Base-by-base conservation (phyloP, 1,140 invertebrate species). In the Bombus impatiens region DNA sequence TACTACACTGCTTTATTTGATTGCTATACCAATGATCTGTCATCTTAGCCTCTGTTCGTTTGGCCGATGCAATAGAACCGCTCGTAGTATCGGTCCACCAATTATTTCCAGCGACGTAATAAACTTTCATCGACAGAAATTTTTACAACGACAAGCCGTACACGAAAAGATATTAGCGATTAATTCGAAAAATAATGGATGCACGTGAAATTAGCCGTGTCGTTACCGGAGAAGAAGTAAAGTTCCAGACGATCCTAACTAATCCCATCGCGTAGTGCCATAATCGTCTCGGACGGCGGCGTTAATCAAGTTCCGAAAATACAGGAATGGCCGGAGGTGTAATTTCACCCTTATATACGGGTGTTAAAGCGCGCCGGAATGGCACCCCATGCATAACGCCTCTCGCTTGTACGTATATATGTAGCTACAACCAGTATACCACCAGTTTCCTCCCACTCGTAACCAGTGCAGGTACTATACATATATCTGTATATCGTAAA, bases 271-370 rank as follows among this genome's bases (percentile, higher is more conserved):
- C 87, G 87, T 83, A 87, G 59, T 76, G 85, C 82, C 78, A 91
- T 91, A 91, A 91, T 91, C 89, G 89, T 89, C 79, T 88, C 62
- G 87, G 88, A 86, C 84, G 89, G 79, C 79, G 76, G 68, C 87
- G 88, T 91, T 92, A 92, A 92, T 93, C 89, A 93, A 92, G 92
- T 93, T 93, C 90, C 85, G 88, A 92, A 93, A 93, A 92, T 91
- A 89, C 92, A 87, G 83, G 85, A 91, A 91, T 91, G 86, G 89
- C 85, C 86, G 83, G 90, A 87, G 90, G 85, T 88, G 91, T 90
- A 88, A 90, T 91, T 92, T 90, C 90, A 83, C 90, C 90, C 90
- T 91, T 90, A 91, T 91, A 92, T 88, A 90, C 87, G 90, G 90
- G 90, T 90, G 91, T 92, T 92, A 91, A 91, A 92, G 87, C 91